Evolutionary conservation across 2,113 vertebrate genomes (phyloP).

Genomic region (Vulpes ferrilata): DNA sequence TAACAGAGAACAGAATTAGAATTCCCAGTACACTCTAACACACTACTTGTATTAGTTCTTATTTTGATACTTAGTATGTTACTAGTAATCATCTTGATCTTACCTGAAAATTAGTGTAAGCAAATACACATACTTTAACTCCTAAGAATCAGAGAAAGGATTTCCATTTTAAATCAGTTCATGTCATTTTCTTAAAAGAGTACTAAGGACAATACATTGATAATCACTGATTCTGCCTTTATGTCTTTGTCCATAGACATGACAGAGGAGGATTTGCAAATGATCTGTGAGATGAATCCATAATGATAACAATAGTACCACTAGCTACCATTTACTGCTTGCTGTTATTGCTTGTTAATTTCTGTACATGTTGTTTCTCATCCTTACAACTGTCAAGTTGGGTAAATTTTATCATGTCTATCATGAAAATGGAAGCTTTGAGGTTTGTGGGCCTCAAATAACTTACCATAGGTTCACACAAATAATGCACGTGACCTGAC

Average conservation of each 20-base stretch:
- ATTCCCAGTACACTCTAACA: background rate
- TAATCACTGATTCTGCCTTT: background rate
- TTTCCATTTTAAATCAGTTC: background rate
- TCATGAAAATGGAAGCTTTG: background rate
- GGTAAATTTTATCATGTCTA: background rate
- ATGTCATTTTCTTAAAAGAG: background rate
- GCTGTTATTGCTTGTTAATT: background rate
- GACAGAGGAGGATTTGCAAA: background rate
- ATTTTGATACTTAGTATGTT: background rate
- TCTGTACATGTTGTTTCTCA: background rate
- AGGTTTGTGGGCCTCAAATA: background rate
- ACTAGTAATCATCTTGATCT: background rate
- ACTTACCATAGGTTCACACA: background rate
- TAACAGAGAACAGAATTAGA: slow-evolving; percentile 24
- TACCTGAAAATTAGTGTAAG: background rate
- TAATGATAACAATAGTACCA: background rate
- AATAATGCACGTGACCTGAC: background rate
- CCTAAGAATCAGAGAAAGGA: background rate
- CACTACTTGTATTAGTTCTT: background rate
- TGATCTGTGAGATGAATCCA: background rate
- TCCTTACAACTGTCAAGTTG: background rate
- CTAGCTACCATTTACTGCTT: background rate
- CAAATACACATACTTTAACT: background rate
- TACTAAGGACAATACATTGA: background rate
- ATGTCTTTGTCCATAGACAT: background rate